phyloP scores from a whole-genome alignment of 2,113 vertebrate species.

The Hyla sarda region DNA sequence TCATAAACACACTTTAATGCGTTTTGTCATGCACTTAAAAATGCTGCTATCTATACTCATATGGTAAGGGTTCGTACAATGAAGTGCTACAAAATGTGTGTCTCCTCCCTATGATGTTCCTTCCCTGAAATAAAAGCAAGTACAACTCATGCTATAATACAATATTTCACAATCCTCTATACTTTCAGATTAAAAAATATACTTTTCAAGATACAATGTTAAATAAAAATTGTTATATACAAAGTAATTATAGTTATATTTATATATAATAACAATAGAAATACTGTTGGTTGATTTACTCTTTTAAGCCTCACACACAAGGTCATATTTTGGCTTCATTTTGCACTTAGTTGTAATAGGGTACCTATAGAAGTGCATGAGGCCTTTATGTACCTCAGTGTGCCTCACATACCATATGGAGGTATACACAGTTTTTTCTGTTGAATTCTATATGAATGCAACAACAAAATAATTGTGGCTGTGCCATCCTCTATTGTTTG shows the following conservation, averaged over 20 bases:
- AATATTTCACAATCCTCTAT: constrained; percentile 48
- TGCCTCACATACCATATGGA: not conserved
- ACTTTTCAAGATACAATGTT: constrained; percentile 45
- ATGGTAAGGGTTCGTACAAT: constrained; percentile 24
- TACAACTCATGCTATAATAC: constrained; percentile 47
- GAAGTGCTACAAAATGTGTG: constrained; percentile 50
- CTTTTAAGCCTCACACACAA: not conserved
- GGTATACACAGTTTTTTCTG: not conserved
- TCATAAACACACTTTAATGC: constrained; percentile 18
- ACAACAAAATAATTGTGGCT: not conserved
- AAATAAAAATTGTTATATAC: constrained; percentile 57
- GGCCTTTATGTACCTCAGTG: not conserved
- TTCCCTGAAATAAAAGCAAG: not conserved
- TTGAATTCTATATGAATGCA: not conserved
- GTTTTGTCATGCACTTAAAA: constrained; percentile 39
- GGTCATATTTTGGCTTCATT: not conserved
- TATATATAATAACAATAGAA: constrained; percentile 42
- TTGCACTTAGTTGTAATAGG: not conserved
- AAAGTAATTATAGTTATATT: constrained; percentile 42
- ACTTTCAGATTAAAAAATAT: constrained; percentile 50
- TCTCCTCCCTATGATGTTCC: constrained; percentile 27
- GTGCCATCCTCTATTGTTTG: not conserved
- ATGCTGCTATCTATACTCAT: not conserved
- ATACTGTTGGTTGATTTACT: constrained; percentile 34
- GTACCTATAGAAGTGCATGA: not conserved